Conservation (phyloP, 2,888 invertebrate genomes). For the Eupithecia insigniata region DNA sequence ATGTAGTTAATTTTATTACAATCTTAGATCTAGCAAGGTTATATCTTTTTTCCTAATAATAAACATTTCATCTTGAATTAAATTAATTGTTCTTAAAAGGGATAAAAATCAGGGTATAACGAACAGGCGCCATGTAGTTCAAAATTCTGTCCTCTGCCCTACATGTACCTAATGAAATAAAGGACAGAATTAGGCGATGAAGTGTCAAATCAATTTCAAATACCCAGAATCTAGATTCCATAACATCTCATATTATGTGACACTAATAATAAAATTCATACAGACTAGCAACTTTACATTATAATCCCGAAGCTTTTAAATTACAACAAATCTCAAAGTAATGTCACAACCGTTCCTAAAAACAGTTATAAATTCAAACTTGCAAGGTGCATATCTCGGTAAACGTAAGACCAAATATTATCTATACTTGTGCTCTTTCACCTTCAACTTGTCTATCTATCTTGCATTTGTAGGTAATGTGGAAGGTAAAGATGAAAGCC, state of each 20-base stretch:
- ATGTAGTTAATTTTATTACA: constrained; percentile 51
- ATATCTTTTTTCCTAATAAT: constrained; percentile 51
- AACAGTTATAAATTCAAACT: constrained; percentile 55
- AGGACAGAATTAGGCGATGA: not conserved
- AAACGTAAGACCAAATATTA: not conserved
- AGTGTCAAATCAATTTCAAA: not conserved
- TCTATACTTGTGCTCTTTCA: not conserved
- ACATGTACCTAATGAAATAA: not conserved
- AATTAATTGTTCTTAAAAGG: constrained; percentile 42
- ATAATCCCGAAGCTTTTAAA: constrained; percentile 51
- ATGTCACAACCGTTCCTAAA: constrained; percentile 75
- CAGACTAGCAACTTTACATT: constrained; percentile 66
- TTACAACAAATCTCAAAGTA: constrained; percentile 66
- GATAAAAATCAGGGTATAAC: constrained; percentile 34
- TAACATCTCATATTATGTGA: constrained; percentile 41
- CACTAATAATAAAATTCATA: constrained; percentile 50
- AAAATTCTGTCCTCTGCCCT: not conserved
- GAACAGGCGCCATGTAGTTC: not conserved
- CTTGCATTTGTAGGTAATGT: constrained; percentile 3
- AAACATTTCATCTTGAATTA: constrained; percentile 46
- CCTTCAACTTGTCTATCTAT: not conserved
- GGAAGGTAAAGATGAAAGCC: constrained; percentile 1
- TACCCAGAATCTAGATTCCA: constrained; percentile 25
- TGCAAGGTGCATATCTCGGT: constrained; percentile 46
- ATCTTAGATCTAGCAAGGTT: constrained; percentile 44